Evolutionary conservation across 2,113 vertebrate species (phyloP).

Genomic region (Natator depressus): DNA sequence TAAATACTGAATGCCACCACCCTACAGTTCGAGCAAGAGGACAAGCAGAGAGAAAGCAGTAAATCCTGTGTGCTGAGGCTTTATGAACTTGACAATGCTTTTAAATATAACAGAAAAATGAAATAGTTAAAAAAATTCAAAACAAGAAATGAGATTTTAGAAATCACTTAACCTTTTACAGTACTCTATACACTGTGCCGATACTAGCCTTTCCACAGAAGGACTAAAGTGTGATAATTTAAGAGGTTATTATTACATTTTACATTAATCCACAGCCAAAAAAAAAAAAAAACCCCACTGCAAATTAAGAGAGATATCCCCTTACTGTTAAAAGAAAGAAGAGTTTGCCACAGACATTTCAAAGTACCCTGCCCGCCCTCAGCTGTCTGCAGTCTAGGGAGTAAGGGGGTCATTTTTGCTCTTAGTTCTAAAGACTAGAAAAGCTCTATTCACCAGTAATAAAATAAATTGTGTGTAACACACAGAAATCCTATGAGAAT

Average conservation of each 20-base stretch:
- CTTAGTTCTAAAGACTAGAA: accelerated
- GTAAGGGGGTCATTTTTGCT: not conserved
- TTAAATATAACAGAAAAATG: not conserved
- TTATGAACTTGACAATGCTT: not conserved
- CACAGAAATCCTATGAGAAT: not conserved
- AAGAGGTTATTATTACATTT: not conserved
- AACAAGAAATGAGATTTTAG: not conserved
- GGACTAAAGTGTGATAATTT: not conserved
- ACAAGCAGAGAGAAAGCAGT: not conserved
- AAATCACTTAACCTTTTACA: not conserved
- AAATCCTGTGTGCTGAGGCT: not conserved
- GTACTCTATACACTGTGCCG: not conserved
- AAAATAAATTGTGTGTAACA: not conserved
- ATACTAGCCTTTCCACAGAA: not conserved
- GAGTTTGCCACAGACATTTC: not conserved
- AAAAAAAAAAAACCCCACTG: not conserved
- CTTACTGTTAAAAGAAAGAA: not conserved
- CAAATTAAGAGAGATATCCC: not conserved
- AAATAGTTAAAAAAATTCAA: not conserved
- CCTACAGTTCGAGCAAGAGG: not conserved
- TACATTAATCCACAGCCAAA: not conserved
- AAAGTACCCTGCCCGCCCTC: not conserved
- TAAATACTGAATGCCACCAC: not conserved
- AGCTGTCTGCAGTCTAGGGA: not conserved
- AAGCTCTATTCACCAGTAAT: not conserved